Evolutionary conservation across 2,888 invertebrate species (phyloP).

Genomic region (Leptopilina syphax): DNA sequence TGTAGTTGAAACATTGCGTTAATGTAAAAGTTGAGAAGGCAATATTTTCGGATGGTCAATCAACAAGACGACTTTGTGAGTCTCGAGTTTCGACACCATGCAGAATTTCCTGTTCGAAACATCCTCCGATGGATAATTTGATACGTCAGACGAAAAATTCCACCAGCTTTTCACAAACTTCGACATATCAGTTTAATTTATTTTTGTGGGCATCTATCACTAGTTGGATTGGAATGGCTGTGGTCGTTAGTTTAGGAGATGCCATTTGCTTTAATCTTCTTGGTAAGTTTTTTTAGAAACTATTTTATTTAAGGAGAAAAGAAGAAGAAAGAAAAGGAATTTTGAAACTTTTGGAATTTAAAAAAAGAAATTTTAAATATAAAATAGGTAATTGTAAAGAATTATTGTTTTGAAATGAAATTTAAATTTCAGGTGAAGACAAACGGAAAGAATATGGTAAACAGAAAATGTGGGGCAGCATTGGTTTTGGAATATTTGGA

Average conservation of each 20-base stretch:
- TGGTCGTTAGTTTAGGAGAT: constrained; percentile 92
- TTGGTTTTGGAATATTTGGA: constrained; percentile 91
- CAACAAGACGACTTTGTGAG: constrained; percentile 70
- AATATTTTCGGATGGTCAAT: constrained; percentile 73
- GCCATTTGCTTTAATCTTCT: constrained; percentile 92
- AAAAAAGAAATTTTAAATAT: not conserved
- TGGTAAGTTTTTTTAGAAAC: constrained; percentile 76
- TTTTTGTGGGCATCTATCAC: constrained; percentile 87
- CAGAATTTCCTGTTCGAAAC: constrained; percentile 72
- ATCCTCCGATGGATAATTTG: constrained; percentile 63
- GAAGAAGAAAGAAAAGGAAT: not conserved
- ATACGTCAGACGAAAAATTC: constrained; percentile 58
- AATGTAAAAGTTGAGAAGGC: constrained; percentile 72
- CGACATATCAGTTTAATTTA: constrained; percentile 85
- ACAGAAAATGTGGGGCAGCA: constrained; percentile 92
- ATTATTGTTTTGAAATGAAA: not conserved
- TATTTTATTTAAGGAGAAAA: not conserved
- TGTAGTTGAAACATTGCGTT: constrained; percentile 61
- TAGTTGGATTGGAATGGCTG: constrained; percentile 91
- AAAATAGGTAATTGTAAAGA: constrained; percentile 10
- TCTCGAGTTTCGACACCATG: constrained; percentile 77
- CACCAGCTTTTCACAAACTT: constrained; percentile 66
- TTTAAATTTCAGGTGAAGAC: constrained; percentile 79
- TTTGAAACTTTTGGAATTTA: no score
- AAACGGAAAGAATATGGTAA: constrained; percentile 88